Conservation (phyloP, 1,140 invertebrate species). For the Caenorhabditis elegans region WBcel235 BX284606.5:12405501-12406000, state of each 20-base stretch:
- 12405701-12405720: slow-evolving; percentile 22
- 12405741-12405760: slow-evolving; percentile 27
- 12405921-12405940: slow-evolving; percentile 61
- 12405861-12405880: slow-evolving; percentile 46
- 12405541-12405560: no score
- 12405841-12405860: slow-evolving; percentile 31
- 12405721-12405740: slow-evolving; percentile 14
- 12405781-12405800: not conserved
- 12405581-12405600: no score
- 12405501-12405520: not conserved
- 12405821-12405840: slow-evolving; percentile 19
- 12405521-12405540: not conserved
- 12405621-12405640: no score
- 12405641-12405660: not conserved
- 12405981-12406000: slow-evolving; percentile 56
- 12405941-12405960: slow-evolving; percentile 59
- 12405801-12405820: slow-evolving; percentile 15
- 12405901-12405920: slow-evolving; percentile 59
- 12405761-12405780: slow-evolving; percentile 33
- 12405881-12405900: slow-evolving; percentile 55
- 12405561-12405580: no score
- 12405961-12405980: slow-evolving; percentile 54
- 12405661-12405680: slow-evolving; percentile 29
- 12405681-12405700: slow-evolving; percentile 27
- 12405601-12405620: not conserved